A percentile compares a stretch with the other conserved stretches of the same genome.
Conservation (phyloP, 2,797 vertebrate genomes). For the Trichosurus vulpecula region DNA sequence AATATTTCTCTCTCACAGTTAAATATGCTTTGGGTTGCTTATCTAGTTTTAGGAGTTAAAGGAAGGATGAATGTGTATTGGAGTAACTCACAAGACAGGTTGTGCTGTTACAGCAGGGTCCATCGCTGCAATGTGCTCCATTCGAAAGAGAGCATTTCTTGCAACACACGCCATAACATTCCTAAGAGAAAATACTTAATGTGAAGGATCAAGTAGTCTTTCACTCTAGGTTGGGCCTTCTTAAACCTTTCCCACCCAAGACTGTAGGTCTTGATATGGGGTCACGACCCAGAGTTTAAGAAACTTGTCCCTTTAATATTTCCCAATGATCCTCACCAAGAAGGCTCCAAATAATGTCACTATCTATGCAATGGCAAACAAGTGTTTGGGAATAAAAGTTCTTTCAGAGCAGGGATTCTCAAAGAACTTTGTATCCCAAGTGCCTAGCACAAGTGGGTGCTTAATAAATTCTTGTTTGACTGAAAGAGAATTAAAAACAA, state of each 20-base stretch:
- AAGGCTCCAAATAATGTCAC: neutral
- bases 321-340: neutral
- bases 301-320: neutral
- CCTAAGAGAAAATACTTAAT: slow-evolving; percentile 85
- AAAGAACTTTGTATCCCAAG: neutral
- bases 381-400: slow-evolving; percentile 23
- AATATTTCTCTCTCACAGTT: neutral
- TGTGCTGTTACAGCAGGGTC: slow-evolving; percentile 96
- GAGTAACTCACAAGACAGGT: slow-evolving; percentile 92
- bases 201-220: neutral
- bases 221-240: neutral
- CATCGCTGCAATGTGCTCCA: slow-evolving; percentile 96
- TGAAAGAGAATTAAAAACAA: neutral
- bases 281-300: no score
- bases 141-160: slow-evolving; percentile 99
- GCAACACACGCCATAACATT: slow-evolving; percentile 96
- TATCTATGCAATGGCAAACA: neutral
- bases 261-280: no score
- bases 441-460: neutral
- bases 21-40: neutral
- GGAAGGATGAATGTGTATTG: neutral
- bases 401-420: neutral
- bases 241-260: neutral
- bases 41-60: neutral
- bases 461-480: neutral